phyloP scores from a whole-genome alignment of 2,888 invertebrate species.

The Erebia aethiops region DNA sequence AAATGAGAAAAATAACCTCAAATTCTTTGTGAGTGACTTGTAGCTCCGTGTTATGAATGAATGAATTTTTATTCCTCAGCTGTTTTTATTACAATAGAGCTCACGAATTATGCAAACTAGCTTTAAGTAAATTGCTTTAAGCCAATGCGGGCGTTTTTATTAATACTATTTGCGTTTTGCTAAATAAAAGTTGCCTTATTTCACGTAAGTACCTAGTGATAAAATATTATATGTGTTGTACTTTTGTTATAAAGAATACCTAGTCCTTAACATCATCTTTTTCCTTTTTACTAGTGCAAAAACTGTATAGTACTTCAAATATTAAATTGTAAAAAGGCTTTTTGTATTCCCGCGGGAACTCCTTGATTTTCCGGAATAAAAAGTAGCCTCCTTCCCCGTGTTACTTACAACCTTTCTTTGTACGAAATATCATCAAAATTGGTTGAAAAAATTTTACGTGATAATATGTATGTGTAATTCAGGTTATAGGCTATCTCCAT shows the following conservation, averaged over 20 bases:
- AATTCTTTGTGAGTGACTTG: conserved; percentile 68
- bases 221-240: neutral
- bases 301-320: too few relatives aligned
- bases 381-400: too few relatives aligned
- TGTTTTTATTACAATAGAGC: conserved; percentile 41
- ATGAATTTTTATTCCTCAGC: conserved; percentile 52
- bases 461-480: too few relatives aligned
- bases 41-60: conserved; percentile 67
- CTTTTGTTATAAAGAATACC: neutral
- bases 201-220: neutral
- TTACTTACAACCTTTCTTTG: too few relatives aligned
- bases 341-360: too few relatives aligned
- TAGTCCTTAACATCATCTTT: too few relatives aligned
- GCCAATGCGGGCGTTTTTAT: conserved; percentile 31
- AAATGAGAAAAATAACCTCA: conserved; percentile 79
- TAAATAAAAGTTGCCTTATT: conserved; percentile 16
- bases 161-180: conserved; percentile 30
- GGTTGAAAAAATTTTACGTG: too few relatives aligned
- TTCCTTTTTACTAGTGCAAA: too few relatives aligned
- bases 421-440: too few relatives aligned
- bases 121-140: conserved; percentile 40
- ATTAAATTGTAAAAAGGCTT: too few relatives aligned
- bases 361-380: too few relatives aligned
- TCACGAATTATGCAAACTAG: conserved; percentile 39
- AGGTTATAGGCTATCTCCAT: too few relatives aligned